phyloP scores from a whole-genome alignment of 1,140 invertebrate species.

The Drusus annulatus region DNA sequence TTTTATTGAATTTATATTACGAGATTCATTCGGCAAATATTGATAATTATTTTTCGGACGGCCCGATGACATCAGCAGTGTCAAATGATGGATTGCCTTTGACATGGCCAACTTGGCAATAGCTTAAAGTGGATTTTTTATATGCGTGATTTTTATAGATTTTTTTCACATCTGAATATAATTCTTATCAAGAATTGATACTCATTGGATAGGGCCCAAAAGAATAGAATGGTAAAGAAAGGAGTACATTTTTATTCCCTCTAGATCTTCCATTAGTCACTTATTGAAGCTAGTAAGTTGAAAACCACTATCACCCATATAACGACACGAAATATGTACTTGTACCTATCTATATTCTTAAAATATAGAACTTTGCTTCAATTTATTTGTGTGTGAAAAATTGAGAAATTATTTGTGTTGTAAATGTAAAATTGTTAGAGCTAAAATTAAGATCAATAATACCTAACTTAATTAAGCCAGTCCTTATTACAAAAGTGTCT shows the following conservation, averaged over 20 bases:
- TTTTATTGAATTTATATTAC: background rate
- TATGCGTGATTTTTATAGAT: conserved; percentile 2
- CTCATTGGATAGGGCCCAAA: background rate
- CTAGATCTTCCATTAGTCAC: background rate
- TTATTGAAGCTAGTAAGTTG: background rate
- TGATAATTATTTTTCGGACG: background rate
- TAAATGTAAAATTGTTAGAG: background rate
- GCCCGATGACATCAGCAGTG: conserved; percentile 16
- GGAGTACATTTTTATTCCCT: background rate
- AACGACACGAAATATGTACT: background rate
- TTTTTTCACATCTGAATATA: conserved; percentile 2
- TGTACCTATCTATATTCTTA: background rate
- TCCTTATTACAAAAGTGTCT: background rate
- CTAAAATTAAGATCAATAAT: background rate
- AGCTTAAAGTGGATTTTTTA: conserved; percentile 22
- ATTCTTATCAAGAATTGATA: conserved; percentile 24
- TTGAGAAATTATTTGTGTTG: background rate
- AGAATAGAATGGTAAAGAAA: background rate
- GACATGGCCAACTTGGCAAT: conserved; percentile 28
- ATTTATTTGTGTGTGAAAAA: too few relatives aligned
- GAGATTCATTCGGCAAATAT: background rate
- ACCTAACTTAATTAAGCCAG: background rate
- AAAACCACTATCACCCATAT: background rate
- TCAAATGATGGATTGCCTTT: conserved; percentile 21
- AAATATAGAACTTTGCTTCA: background rate